A percentile compares a stretch with the other conserved stretches of the same genome.
phyloP scores from a whole-genome alignment of 2,888 invertebrate species.

The Zaprionus obscuricornis region DNA sequence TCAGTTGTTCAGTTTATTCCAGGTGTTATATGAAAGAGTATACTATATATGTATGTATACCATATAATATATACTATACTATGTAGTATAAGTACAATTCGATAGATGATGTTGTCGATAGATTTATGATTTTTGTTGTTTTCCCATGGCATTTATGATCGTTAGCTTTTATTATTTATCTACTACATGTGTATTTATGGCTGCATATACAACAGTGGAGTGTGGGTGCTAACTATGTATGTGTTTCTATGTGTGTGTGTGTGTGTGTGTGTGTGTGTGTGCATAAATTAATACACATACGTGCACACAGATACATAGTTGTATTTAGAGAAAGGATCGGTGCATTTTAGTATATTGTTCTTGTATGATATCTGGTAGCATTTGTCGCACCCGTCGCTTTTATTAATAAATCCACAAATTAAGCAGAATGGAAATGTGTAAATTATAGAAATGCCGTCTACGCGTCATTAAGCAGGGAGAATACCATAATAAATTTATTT shows the following conservation, averaged over 20 bases:
- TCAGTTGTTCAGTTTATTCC: too few species aligned
- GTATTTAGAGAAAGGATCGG: conserved; percentile 1
- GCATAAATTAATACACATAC: not conserved
- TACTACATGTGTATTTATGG: not conserved
- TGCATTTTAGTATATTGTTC: too few species aligned
- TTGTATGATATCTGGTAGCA: conserved; percentile 11
- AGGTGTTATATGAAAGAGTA: too few species aligned
- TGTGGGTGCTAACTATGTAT: too few species aligned
- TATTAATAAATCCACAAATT: conserved; percentile 65
- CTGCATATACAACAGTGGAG: too few species aligned
- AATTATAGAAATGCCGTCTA: conserved; percentile 68
- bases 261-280: not conserved
- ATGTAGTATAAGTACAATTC: too few species aligned
- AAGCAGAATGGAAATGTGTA: conserved; percentile 65
- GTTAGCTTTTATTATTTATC: conserved; percentile 50
- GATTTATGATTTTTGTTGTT: conserved; percentile 43
- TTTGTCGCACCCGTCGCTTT: conserved; percentile 35
- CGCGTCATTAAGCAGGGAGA: conserved; percentile 78
- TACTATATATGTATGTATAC: not conserved
- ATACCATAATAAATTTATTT: conserved; percentile 78
- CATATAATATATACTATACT: too few species aligned
- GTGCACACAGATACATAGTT: too few species aligned
- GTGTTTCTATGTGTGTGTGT: too few species aligned
- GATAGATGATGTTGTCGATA: conserved; percentile 30
- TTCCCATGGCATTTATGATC: conserved; percentile 43